phyloP scores from a whole-genome alignment of 2,797 vertebrate genomes.

The Steatocranus sp. region DNA sequence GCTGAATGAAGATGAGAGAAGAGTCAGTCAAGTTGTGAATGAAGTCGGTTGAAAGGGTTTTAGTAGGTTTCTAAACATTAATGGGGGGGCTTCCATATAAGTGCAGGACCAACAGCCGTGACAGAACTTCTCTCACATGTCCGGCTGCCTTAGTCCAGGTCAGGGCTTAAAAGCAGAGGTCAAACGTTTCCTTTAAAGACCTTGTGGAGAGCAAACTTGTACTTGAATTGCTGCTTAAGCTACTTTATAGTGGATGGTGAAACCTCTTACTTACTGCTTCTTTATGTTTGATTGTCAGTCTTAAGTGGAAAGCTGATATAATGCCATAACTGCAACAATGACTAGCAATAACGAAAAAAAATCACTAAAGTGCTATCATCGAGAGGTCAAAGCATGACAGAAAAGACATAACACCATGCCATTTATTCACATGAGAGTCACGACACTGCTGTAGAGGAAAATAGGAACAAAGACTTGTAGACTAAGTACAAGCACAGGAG shows the following conservation, averaged over 20 bases:
- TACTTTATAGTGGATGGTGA: neutral
- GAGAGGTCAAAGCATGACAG: neutral
- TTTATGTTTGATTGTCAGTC: neutral
- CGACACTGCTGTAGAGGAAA: neutral
- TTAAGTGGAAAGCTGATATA: neutral
- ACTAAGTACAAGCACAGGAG: constrained; percentile 27
- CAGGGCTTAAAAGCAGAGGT: constrained; percentile 8
- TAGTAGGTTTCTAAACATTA: neutral
- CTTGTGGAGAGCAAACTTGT: neutral
- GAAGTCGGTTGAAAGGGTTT: neutral
- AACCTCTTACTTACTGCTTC: neutral
- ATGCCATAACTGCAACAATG: neutral
- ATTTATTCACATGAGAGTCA: neutral
- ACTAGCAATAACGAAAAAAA: neutral
- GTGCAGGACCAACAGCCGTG: neutral
- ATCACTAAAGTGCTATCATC: neutral
- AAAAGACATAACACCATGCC: neutral
- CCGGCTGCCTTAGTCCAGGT: constrained; percentile 8
- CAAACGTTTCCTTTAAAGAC: constrained; percentile 7
- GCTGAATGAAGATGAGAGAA: neutral
- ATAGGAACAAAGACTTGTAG: constrained; percentile 31
- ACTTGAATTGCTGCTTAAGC: neutral
- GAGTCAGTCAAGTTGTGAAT: neutral
- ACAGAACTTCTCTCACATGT: neutral
- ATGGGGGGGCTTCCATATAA: constrained; percentile 11